Evolutionary conservation across 2,113 vertebrate species (phyloP).

Genomic region (Mystacornis crossleyi): DNA sequence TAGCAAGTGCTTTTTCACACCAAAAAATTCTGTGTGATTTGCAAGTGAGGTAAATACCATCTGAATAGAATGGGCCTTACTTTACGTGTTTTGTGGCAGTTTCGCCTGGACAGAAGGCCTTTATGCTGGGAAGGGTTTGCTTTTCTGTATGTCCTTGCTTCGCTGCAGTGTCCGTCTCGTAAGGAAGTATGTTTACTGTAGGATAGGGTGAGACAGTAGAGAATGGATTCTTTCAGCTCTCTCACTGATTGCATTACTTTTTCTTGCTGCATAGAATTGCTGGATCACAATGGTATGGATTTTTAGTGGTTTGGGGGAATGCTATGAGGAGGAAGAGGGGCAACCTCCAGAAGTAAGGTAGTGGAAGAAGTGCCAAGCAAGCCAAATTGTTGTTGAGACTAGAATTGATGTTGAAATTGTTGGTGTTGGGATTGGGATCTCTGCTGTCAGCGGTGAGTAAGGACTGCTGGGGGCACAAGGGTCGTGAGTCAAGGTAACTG

Average conservation of each 20-base stretch:
- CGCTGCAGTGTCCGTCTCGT: not conserved
- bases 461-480: not conserved
- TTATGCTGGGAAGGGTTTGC: not conserved
- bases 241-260: not conserved
- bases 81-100: not conserved
- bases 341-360: not conserved
- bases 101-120: not conserved
- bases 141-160: not conserved
- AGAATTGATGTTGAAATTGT: not conserved
- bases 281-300: not conserved
- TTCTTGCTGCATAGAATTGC: not conserved
- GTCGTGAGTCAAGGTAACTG: not conserved
- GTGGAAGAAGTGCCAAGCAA: not conserved
- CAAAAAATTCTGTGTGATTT: not conserved
- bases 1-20: not conserved
- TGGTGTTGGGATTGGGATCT: not conserved
- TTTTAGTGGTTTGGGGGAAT: not conserved
- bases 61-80: not conserved
- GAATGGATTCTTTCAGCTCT: not conserved
- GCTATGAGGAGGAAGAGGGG: not conserved
- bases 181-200: not conserved
- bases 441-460: not conserved
- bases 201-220: not conserved
- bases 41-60: not conserved
- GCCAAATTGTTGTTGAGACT: not conserved